Percentiles rank a stretch among this genome's conserved stretches.
phyloP scores from a whole-genome alignment of 2,888 invertebrate genomes.

The Trilocha varians region DNA sequence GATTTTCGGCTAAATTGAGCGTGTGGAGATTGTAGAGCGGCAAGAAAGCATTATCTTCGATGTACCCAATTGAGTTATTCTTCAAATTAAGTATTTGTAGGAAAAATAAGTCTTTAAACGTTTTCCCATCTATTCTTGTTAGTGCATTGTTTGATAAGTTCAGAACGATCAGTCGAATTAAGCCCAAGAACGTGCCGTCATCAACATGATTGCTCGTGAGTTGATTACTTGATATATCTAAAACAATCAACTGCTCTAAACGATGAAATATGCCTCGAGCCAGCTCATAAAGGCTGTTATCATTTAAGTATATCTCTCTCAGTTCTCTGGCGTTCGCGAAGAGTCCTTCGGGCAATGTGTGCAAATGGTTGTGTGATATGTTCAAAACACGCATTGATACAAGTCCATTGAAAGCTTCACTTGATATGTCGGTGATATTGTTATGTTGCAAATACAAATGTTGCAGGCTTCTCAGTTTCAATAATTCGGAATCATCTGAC shows the following conservation, averaged over 20 bases:
- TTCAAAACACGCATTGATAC: conserved; percentile 86
- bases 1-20: conserved; percentile 90
- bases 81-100: conserved; percentile 88
- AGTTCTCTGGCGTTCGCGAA: conserved; percentile 87
- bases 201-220: conserved; percentile 88
- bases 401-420: conserved; percentile 85
- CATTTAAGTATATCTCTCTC: conserved; percentile 86
- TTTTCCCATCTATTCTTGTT: conserved; percentile 85
- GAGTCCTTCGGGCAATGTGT: conserved; percentile 84
- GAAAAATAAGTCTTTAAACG: conserved; percentile 90
- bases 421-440: conserved; percentile 83
- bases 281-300: conserved; percentile 87
- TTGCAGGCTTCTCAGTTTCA: conserved; percentile 83
- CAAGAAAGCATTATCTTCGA: conserved; percentile 89
- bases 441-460: conserved; percentile 88
- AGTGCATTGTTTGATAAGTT: conserved; percentile 91
- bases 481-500: conserved; percentile 82
- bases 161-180: conserved; percentile 87
- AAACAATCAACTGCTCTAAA: conserved; percentile 85
- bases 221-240: conserved; percentile 89
- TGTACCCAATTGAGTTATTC: conserved; percentile 90
- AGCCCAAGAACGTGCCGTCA: conserved; percentile 87
- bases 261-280: conserved; percentile 88
- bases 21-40: conserved; percentile 92
- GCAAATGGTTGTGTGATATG: conserved; percentile 88